Base-by-base conservation (phyloP, 2,888 invertebrate genomes). In the Alsophila aescularia region DNA sequence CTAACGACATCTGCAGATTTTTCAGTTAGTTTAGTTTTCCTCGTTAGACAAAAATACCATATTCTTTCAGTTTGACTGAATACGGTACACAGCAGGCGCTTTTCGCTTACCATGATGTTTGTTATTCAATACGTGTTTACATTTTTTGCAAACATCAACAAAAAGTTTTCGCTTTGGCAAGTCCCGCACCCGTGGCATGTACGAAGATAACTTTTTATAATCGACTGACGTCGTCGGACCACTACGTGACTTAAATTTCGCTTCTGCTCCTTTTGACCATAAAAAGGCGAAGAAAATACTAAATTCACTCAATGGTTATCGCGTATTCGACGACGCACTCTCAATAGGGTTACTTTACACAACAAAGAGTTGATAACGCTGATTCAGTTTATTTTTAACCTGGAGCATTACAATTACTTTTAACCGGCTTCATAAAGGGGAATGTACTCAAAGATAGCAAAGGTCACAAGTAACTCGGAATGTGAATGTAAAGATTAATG, bases 291-390 rank as follows among this genome's bases (percentile, higher is more conserved):
- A 56, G 50, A 42, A 56, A 50, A 81, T 75, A 77, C 67, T 67
- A 64, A 73, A 77, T 75, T 79, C 63, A 66, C 63, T 72, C 55
- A 71, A 73, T 74, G 73, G 76, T 73, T 81, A 85, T 86, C 80
- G 72, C 64, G 66, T 62, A 83, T 86, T 83, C 68, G 75, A 72
- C 77, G 73, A 64, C 62, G 62, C 64, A 53, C 69, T 76, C 69
- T 77, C 75, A 83, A 83, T 79, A 67, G 77, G 64, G 69, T 70
- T 67, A 69, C 60, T 68, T 72, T 67, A 58, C 63, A 76, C 78
- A 76, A 84, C 81, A 84, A 83, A 73, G 58, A 66, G 61, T 66
- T 72, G 75, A 78, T 77, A 79, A 73, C 73, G 72, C 69, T 64
- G 72, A 77, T 79, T 81, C 73, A 41, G 44, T 40, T 54, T 39